Evolutionary conservation across 2,113 vertebrate genomes (phyloP), one percentile per base, ranked within the genome.

Genomic region (Microtus ochrogaster): DNA sequence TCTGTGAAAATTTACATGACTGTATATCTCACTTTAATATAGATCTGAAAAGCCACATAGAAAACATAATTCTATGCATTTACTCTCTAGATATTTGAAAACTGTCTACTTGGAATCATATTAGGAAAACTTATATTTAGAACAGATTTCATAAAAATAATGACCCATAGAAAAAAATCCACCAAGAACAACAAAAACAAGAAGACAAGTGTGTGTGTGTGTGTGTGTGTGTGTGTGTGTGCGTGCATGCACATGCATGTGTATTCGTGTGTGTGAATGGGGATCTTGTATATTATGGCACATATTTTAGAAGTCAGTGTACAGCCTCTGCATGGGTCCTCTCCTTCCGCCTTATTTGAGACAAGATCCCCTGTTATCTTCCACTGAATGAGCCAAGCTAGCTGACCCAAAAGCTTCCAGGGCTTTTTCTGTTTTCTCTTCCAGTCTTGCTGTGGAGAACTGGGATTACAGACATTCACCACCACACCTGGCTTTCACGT

Each of bases 101-200:
- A 47, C 52, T 52, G 49, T 65, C 6, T 66, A 77, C 33, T 77
- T 70, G 47, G 17, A 91, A 76, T 30, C 19, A 73, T 55, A 76
- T 76, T 49, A 76, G 65, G 24, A 82, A 30, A 91, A 12, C 19
- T 89, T 94, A 76, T 24, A 63, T 89, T 92, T 94, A 88, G 92
- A 94, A 93, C n/a, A 39, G 11, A 91, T 92, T 93, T 94, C 87
- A 68, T 89, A 66, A 81, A 88, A 81, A 72, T 65, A 92, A 95
- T 74, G 7, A 66, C 4, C 4, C 7, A 52, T 14, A 26, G 16
- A 24, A 87, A 81, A 81, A 72, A 73, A 44, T 90, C 13, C 36
- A 93, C 14, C 22, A 90, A 84, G 21, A 79, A 41, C 9, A 89
- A 88, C 16, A 83, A 83, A 28, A 14, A 47, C n/a, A 73, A 5